Percentiles rank a stretch among this genome's conserved stretches.
phyloP scores from a whole-genome alignment of 92 coral and sea anemone species.

The Isaurus tuberculatus region DNA sequence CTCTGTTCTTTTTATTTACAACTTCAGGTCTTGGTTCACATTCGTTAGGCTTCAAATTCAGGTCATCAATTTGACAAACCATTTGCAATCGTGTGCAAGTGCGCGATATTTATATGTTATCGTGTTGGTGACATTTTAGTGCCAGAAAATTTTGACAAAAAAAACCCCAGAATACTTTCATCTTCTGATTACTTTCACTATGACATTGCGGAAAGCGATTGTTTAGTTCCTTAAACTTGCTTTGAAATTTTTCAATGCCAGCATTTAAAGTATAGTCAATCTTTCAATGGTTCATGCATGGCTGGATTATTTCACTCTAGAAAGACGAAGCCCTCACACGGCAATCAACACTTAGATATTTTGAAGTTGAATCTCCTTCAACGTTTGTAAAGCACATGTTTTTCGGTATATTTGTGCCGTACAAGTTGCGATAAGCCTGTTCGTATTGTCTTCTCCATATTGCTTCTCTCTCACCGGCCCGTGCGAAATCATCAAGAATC shows the following conservation, averaged over 20 bases:
- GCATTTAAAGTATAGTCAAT: not conserved
- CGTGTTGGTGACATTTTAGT: not conserved
- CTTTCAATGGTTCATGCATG: not conserved
- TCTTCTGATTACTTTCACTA: not conserved
- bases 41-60: not conserved
- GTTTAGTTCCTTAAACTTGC: not conserved
- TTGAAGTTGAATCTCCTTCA: constrained; percentile 30
- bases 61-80: not conserved
- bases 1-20: not conserved
- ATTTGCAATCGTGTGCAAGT: not conserved
- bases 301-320: not conserved
- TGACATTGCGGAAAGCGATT: not conserved
- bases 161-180: not conserved
- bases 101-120: not conserved
- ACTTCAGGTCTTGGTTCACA: not conserved
- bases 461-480: constrained; percentile 34
- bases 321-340: constrained; percentile 37
- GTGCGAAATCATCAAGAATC: constrained; percentile 43
- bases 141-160: not conserved
- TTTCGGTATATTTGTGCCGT: constrained; percentile 42
- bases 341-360: constrained; percentile 34
- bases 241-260: not conserved
- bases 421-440: constrained; percentile 39
- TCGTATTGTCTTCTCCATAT: constrained; percentile 36
- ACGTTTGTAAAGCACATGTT: constrained; percentile 13